Base-by-base conservation (phyloP, 2,113 vertebrate species). In the Corynorhinus townsendii region DNA sequence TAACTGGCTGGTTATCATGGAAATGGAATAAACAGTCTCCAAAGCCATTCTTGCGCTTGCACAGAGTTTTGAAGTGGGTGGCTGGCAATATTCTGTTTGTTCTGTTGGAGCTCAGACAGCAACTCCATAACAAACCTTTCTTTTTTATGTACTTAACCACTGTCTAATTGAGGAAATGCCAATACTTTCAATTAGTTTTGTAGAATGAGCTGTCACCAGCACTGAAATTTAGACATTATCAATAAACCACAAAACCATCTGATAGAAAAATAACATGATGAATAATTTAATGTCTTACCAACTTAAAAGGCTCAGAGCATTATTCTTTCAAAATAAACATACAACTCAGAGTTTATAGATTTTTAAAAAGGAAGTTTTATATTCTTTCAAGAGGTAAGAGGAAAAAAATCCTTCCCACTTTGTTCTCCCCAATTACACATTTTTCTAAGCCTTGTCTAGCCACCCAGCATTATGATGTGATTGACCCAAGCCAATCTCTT, bases 231-330 rank as follows among this genome's bases (percentile, higher is more conserved):
- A 97, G 96, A 91, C 56, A 86, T 89, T 95, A 94, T 94, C 82
- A 89, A 94, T 95, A 96, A 95, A 72, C 86, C 93, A 91, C 89
- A 96, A 96, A 94, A 89, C 72, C 82, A 95, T 28, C 22, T 96
- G 59, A 93, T 75, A 95, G 68, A 91, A 97, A 97, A 92, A 87
- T 87, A 95, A 52, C 49, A 85, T 68, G 75, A 90, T 96, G 73
- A 94, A 94, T 89, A 96, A 96, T 91, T 96, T 95, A 97, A 94
- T 96, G 69, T 93, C 86, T 94, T 89, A 75, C 68, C 52, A 93
- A 96, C 52, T 93, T 93, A 91, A 97, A 91, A 89, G 49, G 45
- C 52, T 86, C 38, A 87, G 28, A 84, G 20, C 89, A 95, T 82
- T 66, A 73, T 85, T 90, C 88, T 73, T 87, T 66, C 43, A 93